Evolutionary conservation across 2,113 vertebrate species (phyloP).

Genomic region (Megaceryle maxima): DNA sequence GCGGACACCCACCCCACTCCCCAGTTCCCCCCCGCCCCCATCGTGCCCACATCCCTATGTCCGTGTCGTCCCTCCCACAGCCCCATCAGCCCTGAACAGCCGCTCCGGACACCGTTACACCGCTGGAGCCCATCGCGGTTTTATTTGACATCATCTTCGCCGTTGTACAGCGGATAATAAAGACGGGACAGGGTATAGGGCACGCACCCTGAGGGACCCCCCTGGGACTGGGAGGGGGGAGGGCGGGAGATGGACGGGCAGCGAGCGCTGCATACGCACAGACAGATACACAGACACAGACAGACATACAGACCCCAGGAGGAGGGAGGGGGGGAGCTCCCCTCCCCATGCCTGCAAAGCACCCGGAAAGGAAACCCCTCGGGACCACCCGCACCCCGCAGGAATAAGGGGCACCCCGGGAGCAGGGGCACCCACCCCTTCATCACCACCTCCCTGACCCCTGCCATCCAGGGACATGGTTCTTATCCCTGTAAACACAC

Average conservation of each 20-base stretch:
- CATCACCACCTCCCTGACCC: not conserved
- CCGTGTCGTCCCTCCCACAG: not conserved
- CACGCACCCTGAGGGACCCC: not conserved
- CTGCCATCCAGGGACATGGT: fast-evolving
- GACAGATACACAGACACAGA: not conserved
- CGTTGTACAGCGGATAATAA: conserved; percentile 1
- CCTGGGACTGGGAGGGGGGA: fast-evolving
- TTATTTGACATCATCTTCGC: conserved; percentile 33
- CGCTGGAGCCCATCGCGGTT: not conserved
- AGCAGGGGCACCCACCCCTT: not conserved
- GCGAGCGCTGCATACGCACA: not conserved
- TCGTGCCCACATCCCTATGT: no score
- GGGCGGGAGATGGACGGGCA: not conserved
- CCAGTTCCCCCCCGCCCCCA: fast-evolving
- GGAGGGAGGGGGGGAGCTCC: not conserved
- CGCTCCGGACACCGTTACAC: not conserved
- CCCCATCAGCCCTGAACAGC: not conserved
- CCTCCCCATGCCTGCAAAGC: not conserved
- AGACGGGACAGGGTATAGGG: not conserved
- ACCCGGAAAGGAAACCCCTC: not conserved
- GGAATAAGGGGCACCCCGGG: not conserved
- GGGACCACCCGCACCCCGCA: not conserved
- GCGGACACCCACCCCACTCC: not conserved
- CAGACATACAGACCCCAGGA: not conserved
- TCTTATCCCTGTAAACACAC: not conserved